Evolutionary conservation across 2,113 vertebrate species (phyloP), one percentile per base, ranked within the genome.

Genomic region (Podilymbus podiceps): DNA sequence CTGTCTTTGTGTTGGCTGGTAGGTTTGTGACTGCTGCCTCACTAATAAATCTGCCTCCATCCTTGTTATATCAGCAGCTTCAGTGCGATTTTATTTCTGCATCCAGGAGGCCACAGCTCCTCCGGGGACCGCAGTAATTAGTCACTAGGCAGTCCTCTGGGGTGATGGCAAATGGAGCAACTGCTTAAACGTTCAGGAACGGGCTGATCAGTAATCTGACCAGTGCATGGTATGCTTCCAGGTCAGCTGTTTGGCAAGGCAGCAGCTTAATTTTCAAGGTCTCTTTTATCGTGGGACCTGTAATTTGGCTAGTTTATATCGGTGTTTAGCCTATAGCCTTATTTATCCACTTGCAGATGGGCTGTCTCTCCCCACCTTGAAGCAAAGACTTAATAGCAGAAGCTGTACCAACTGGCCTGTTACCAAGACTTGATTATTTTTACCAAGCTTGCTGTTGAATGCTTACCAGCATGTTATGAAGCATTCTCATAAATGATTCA

Each of bases 341-440:
- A 40, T 68, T 94, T 72, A 82, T 90, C 40, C 68, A 47, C 74
- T 12, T 40, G 44, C 82, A 87, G 58, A 50, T 77, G 42, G n/a
- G 20, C 63, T 79, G 33, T 67, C n/a, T 74, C 49, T 92, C 81
- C 75, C 38, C 46, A 69, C 69, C 75, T 89, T 1, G 0, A 60
- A 80, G 85, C 79, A 86, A 72, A 85, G 56, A 49, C 55, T 69
- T 53, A 53, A 42, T 38, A 71, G 67, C 77, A 92, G 64, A 93
- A 86, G n/a, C 74, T 88, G 46, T 77, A 95, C 42, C 56, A 62
- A 42, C 18, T 88, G 85, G 79, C 72, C 67, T 83, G 3, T 40
- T 88, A 88, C 53, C 85, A 85, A 94, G 27, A n/a, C 73, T 89
- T 82, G 89, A 68, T 94, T 88, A 46, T 90, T 96, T 96, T 94